Evolutionary conservation across 2,113 vertebrate species (phyloP), one percentile per base, ranked within the genome.

Genomic region (Pundamilia nyererei): DNA sequence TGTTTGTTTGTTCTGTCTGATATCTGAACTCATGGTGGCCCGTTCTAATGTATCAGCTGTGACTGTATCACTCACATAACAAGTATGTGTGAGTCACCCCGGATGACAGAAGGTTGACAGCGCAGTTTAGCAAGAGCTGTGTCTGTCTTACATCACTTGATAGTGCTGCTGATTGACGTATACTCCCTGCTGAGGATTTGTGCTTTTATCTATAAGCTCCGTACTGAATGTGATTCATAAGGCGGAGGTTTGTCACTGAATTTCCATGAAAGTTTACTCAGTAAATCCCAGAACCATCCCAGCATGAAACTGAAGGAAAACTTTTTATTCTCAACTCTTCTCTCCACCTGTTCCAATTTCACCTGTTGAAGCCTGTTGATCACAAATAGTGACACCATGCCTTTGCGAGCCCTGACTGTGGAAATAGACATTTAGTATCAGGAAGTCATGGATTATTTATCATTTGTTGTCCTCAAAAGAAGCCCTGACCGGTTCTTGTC

Each of bases 131-230:
- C 58, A 11, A 72, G 38, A 80, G n/a, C n/a, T 31, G n/a, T 40
- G 21, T 24, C 80, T 35, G 53, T 19, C 24, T 42, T 5, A 3
- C 12, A 7, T 81, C 60, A 85, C 65, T 86, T 88, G 81, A 85
- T 72, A 21, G 58, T n/a, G 9, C 40, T 19, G 45, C 53, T 49
- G 62, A 14, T 12, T 19, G 13, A 82, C 65, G 1, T 9, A 47
- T 83, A 87, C 91, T 86, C 85, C 90, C 85, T 86, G 45, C 42
- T 85, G 62, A 56, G 83, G 81, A 40, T 70, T 24, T 51, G 29
- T 58, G 11, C 19, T 81, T 83, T 47, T 19, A 33, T 33, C 68
- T 56, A 3, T 9, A 72, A 45, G 29, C 54, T 82, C 5, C 31
- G 8, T 24, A 14, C 15, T 6, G 9, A 77, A 47, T 14, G 42